phyloP scores from a whole-genome alignment of 2,797 vertebrate genomes.

The Molossus alvarezi region DNA sequence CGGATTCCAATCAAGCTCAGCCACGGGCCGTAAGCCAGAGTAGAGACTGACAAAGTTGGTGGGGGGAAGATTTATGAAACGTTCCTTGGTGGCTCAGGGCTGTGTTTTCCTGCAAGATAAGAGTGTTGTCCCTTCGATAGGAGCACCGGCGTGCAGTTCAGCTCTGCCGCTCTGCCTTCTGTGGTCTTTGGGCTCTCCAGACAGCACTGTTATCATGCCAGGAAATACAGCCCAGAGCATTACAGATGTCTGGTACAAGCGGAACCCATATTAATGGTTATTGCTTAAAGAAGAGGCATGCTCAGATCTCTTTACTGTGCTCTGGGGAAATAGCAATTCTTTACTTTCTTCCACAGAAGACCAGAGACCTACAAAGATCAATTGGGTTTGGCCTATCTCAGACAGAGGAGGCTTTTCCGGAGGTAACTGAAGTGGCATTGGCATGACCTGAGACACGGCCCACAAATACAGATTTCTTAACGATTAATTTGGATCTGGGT shows the following conservation, averaged over 20 bases:
- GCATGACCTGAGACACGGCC: not conserved
- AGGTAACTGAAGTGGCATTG: conserved; percentile 53
- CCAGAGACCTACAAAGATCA: conserved; percentile 75
- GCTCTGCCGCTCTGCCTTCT: conserved; percentile 86
- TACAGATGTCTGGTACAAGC: conserved; percentile 89
- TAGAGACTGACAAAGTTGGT: conserved; percentile 83
- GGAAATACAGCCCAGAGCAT: conserved; percentile 90
- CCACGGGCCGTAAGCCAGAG: conserved; percentile 82
- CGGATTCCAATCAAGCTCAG: conserved; percentile 87
- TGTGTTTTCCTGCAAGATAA: conserved; percentile 87
- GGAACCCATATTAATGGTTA: conserved; percentile 90
- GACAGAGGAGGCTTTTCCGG: conserved; percentile 60
- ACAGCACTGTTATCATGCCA: conserved; percentile 88
- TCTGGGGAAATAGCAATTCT: conserved; percentile 83
- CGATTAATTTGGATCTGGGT: conserved; percentile 41
- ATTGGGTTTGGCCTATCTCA: conserved; percentile 78
- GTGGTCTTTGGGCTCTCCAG: conserved; percentile 88
- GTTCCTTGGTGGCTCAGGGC: conserved; percentile 85
- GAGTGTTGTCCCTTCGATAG: conserved; percentile 85
- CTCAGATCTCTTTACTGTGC: conserved; percentile 84
- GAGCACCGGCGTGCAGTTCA: conserved; percentile 83
- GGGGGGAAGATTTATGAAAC: conserved; percentile 86
- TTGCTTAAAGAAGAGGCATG: conserved; percentile 85
- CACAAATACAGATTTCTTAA: conserved; percentile 62
- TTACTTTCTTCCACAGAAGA: conserved; percentile 75